Evolutionary conservation across 30 jellyfish, hydroid and myxozoan species (phyloP), one percentile per base, ranked within the genome.

Genomic region (Mastigias papua): DNA sequence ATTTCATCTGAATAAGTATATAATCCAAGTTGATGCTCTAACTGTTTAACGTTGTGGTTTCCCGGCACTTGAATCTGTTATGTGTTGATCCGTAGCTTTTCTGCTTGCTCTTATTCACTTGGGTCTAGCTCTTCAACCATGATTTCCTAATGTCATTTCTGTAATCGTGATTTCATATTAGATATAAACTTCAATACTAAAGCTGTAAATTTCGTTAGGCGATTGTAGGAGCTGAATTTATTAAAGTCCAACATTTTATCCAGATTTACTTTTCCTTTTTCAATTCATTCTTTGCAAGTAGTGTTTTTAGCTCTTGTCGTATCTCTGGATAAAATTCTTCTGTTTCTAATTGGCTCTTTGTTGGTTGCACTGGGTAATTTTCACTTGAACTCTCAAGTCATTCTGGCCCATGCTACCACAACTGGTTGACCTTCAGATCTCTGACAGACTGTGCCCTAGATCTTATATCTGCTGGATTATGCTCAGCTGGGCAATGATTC

Each of bases 321-420:
- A 48, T 74, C 79, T 74, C 86, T 32, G 21, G 69, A 76, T 29
- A 76, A 76, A 48, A 48, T 49, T 76, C 60, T 48, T 17, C 80
- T 42, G 80, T 49, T 76, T 42, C 76, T 42, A 76, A 76, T 29
- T 51, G 54, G 23, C 28, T 50, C 48, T 48, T 48, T 76, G 33
- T 9, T 25, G 48, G 79, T 42, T 76, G 88, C 21, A 11, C 79
- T 48, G 88, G 60, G 88, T 42, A 76, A n/a, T 50, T 50, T 76
- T 76, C 88, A 3, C 54, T 32, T 42, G 74, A 50, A 49, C 88
- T 30, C 80, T 79, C 34, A n/a, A 82, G 58, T 83, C 90, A 70
- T 42, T 42, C 80, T 71, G 93, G 82, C 50, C 93, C 90, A 31
- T 37, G 34, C 93, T 92, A 84, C 90, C 90, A 84, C 89, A 71